Evolutionary conservation across 2,888 invertebrate species (phyloP), one percentile per base, ranked within the genome.

Genomic region (Ormia ochracea): DNA sequence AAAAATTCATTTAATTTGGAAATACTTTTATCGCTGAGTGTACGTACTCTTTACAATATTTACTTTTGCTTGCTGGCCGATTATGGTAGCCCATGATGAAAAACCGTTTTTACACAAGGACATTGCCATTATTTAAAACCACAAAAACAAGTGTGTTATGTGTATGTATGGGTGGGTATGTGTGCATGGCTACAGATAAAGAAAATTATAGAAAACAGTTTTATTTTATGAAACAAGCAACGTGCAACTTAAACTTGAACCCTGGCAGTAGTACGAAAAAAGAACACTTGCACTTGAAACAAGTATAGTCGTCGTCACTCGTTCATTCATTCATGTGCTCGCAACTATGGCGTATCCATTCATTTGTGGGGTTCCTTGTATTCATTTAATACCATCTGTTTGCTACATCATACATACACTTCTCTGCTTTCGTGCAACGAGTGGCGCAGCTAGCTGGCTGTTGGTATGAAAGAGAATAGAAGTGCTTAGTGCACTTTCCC

Each of bases 91-190:
- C 89, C 85, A 84, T 82, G 85, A 83, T 68, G 78, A 72, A 83
- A 86, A 88, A 88, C 89, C 86, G 89, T 89, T 89, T 89, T 88
- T 88, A 87, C 87, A 87, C 89, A 89, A 89, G 89, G 88, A 89
- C 88, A 89, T 89, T 89, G 88, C 85, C 88, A 87, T 87, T 84
- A 81, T 7, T 45, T 14, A 10, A 48, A 58, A 26, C 4, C 28
- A 14, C 4, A 41, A 26, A 17, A 50, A 10, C 9, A 14, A 12
- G 5, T 26, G 23, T 21, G 10, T 19, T 4, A 19, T 21, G 14
- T 2, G n/a, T n/a, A n/a, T n/a, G n/a, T n/a, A n/a, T n/a, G n/a
- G n/a, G n/a, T n/a, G n/a, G n/a, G n/a, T n/a, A n/a, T n/a, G n/a
- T n/a, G n/a, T n/a, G n/a, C n/a, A n/a, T n/a, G n/a, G n/a, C n/a